Evolutionary conservation across 2,113 vertebrate genomes (phyloP), one percentile per base, ranked within the genome.

Genomic region (Progne subis): DNA sequence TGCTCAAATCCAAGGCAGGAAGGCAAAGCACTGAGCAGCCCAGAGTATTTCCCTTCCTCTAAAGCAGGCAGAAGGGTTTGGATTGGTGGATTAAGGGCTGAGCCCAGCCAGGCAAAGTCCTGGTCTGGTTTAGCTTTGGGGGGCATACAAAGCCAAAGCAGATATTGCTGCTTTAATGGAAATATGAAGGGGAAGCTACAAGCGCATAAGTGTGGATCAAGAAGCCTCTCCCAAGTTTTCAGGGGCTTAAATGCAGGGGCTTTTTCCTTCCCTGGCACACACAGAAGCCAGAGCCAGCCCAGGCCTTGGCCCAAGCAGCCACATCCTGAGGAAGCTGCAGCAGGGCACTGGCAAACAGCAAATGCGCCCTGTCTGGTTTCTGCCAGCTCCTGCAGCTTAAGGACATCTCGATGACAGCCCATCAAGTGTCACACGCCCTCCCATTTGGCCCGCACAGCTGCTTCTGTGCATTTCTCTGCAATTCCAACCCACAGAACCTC

Each of bases 121-220:
- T 72, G 76, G 91, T 78, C 77, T 87, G 84, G 61, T 94, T 85
- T 65, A 74, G 84, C 78, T 37, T 89, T 84, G 26, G 55, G 34
- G 75, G 82, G 92, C 29, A 5, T 10, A 74, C 70, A 80, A 47
- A 95, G 89, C 79, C 82, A 74, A 80, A 94, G 91, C 43, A 93
- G 94, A 91, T 92, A 82, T 11, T 85, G 82, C 46, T 85, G 50
- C 87, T 95, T 95, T 82, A 85, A 34, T 3, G 82, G 65, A 72
- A 94, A 32, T 95, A 87, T 89, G 74, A 59, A 89, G 78, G 61
- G 12, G 61, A 90, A 95, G 78, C 84, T 95, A 94, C 89, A 89
- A 68, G 28, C 0, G 0, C 4, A 0, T 41, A 72, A 82, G 57
- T 1, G 0, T 0, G 2, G 93, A 72, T 89, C 74, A 82, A 55